phyloP scores from a whole-genome alignment of 2,888 invertebrate genomes.

The Chymomyza procnemis region DNA sequence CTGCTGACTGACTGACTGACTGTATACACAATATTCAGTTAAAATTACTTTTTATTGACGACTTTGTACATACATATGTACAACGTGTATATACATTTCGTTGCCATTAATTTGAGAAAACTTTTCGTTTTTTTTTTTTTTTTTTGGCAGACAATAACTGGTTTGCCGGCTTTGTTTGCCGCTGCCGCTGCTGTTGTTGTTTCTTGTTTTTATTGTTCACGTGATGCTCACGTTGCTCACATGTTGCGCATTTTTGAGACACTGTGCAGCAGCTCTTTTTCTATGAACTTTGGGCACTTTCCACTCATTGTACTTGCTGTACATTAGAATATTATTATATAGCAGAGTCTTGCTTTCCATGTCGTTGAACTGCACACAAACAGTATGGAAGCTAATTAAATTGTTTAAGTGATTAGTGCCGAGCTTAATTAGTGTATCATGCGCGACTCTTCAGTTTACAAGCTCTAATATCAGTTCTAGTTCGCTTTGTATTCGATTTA shows the following conservation, averaged over 20 bases:
- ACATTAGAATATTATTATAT: slow-evolving; percentile 3
- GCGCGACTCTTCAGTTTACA: too few species aligned
- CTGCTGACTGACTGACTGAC: not conserved
- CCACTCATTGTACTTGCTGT: not conserved
- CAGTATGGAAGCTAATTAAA: slow-evolving; percentile 23
- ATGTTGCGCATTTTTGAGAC: slow-evolving; percentile 24
- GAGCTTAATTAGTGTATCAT: not conserved
- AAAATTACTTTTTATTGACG: slow-evolving; percentile 19
- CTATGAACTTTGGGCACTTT: not conserved
- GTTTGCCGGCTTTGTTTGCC: not conserved
- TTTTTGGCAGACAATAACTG: not conserved
- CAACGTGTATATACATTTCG: slow-evolving; percentile 6
- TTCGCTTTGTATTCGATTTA: too few species aligned
- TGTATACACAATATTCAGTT: slow-evolving; percentile 10
- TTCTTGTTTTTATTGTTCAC: slow-evolving; percentile 40
- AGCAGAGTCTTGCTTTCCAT: slow-evolving; percentile 32
- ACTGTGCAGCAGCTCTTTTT: slow-evolving; percentile 34
- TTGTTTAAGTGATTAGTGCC: not conserved
- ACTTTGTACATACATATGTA: slow-evolving; percentile 3
- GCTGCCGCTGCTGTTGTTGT: too few species aligned
- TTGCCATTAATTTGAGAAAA: not conserved
- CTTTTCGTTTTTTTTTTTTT: too few species aligned
- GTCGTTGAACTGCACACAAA: slow-evolving; percentile 48
- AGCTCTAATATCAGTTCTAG: too few species aligned
- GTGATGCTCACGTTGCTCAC: slow-evolving; percentile 58